Base-by-base conservation (phyloP, 2,888 invertebrate species). In the Stratiomys singularior region DNA sequence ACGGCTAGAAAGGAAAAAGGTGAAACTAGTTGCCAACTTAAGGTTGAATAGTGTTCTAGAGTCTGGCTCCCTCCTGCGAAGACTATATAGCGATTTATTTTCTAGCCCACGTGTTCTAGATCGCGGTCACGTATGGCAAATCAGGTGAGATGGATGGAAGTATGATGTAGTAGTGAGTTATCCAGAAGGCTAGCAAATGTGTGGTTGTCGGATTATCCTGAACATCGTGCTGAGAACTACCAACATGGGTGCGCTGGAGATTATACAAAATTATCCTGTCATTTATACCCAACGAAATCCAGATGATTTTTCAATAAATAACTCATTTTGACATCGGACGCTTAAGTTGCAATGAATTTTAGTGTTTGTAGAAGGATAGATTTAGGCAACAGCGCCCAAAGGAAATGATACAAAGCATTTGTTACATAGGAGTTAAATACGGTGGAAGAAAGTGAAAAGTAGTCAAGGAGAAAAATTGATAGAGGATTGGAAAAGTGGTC, bases 321-420 rank as follows among this genome's bases (percentile, higher is more conserved):
- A 76, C 76, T 76, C 76, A 76, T 76, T 76, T 76, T 1, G 76
- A 76, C 76, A 76, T 64, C 15, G 64, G 64, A 64, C 63, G 7
- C 66, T 23, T 37, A 64, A 76, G 64, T 64, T 28, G 64, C 37
- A 76, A 76, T 76, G 76, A 76, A 64, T 64, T 76, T 64, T 52
- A 18, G 52, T n/a, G 4, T 52, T 52, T n/a, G 52, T 15, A 9
- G 37, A 9, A 37, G 9, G 37, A 37, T 37, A 37, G 37, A 9
- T 9, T 37, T 37, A 37, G 37, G 37, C 37, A 37, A 9, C 9
- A 9, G 37, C 3, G 9, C 3, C 37, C 37, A 37, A 3, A 37
- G 37, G 9, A 37, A 37, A 37, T 3, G 37, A 37, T 37, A 37
- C 9, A 3, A 9, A 37, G 9, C 37, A 37, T 37, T 37, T 37